Evolutionary conservation across 1,140 invertebrate genomes (phyloP).

Genomic region (Copidosoma floridanum): DNA sequence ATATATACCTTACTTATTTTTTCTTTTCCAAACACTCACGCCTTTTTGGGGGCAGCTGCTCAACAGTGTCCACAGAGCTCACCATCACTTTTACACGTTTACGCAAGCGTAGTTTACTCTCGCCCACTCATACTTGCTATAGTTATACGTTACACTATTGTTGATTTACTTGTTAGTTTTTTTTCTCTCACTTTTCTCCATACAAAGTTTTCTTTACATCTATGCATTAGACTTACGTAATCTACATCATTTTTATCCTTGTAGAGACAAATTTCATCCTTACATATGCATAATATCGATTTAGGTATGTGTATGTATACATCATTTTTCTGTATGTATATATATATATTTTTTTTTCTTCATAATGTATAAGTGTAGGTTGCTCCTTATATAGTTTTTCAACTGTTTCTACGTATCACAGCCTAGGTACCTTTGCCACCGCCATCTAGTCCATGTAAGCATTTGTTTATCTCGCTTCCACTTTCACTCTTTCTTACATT

Average conservation of each 20-base stretch:
- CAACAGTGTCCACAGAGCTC: slow-evolving; percentile 43
- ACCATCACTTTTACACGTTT: slow-evolving; percentile 13
- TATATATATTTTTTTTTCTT: slow-evolving; percentile 14
- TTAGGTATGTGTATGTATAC: neutral
- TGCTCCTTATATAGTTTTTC: slow-evolving; percentile 56
- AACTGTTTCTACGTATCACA: slow-evolving; percentile 58
- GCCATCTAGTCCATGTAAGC: slow-evolving; percentile 37
- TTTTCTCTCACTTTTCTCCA: slow-evolving; percentile 15
- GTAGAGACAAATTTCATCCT: neutral
- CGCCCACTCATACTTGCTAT: slow-evolving; percentile 19
- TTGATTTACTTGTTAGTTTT: too few relatives aligned
- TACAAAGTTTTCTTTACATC: slow-evolving; percentile 42
- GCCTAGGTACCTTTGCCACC: slow-evolving; percentile 56
- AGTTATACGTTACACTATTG: slow-evolving; percentile 9
- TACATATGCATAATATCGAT: slow-evolving; percentile 24
- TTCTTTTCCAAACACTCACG: too few relatives aligned
- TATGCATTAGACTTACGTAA: slow-evolving; percentile 49
- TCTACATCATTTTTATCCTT: too few relatives aligned
- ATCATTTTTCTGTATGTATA: slow-evolving; percentile 25
- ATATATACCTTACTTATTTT: too few relatives aligned
- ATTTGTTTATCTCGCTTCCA: neutral
- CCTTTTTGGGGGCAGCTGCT: slow-evolving; percentile 47
- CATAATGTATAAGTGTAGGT: slow-evolving; percentile 51
- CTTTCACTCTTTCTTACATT: neutral
- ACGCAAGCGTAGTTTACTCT: slow-evolving; percentile 1